Evolutionary conservation across 2,888 invertebrate species (phyloP).

Genomic region (Hartigia nigra): DNA sequence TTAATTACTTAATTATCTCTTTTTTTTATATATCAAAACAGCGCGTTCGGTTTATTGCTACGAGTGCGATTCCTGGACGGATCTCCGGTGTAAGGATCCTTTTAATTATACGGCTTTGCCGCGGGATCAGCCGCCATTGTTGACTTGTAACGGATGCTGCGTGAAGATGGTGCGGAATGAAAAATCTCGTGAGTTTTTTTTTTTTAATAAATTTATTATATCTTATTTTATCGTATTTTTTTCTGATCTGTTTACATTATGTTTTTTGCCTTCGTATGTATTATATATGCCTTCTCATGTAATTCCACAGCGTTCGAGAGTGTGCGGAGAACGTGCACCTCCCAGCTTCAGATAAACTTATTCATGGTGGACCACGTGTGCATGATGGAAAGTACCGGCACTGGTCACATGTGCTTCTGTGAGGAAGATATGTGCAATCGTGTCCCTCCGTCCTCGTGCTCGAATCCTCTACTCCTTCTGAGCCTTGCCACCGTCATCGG

Average conservation of each 20-base stretch:
- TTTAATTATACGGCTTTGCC: slow-evolving; percentile 93
- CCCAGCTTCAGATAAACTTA: slow-evolving; percentile 93
- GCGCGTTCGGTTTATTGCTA: slow-evolving; percentile 92
- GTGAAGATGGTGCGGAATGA: slow-evolving; percentile 95
- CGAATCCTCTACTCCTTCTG: slow-evolving; percentile 56
- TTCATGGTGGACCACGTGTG: slow-evolving; percentile 99
- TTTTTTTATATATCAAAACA: slow-evolving; percentile 59
- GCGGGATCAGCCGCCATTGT: slow-evolving; percentile 86
- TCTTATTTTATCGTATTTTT: background rate
- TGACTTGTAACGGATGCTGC: slow-evolving; percentile 93
- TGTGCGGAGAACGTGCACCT: slow-evolving; percentile 91
- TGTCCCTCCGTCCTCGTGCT: slow-evolving; percentile 60
- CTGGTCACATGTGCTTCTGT: slow-evolving; percentile 98
- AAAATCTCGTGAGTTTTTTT: slow-evolving; percentile 81
- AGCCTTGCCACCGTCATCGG: slow-evolving; percentile 55
- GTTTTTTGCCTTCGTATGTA: too few species aligned
- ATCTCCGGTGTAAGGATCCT: slow-evolving; percentile 89
- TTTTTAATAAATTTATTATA: background rate
- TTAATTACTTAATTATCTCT: background rate
- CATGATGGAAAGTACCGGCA: slow-evolving; percentile 98
- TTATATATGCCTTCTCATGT: background rate
- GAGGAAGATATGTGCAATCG: slow-evolving; percentile 96
- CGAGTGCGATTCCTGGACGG: slow-evolving; percentile 94
- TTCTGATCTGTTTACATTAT: too few species aligned
- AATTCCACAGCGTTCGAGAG: slow-evolving; percentile 85